Evolutionary conservation across 2,888 invertebrate species (phyloP).

Genomic region (Carabus problematicus): DNA sequence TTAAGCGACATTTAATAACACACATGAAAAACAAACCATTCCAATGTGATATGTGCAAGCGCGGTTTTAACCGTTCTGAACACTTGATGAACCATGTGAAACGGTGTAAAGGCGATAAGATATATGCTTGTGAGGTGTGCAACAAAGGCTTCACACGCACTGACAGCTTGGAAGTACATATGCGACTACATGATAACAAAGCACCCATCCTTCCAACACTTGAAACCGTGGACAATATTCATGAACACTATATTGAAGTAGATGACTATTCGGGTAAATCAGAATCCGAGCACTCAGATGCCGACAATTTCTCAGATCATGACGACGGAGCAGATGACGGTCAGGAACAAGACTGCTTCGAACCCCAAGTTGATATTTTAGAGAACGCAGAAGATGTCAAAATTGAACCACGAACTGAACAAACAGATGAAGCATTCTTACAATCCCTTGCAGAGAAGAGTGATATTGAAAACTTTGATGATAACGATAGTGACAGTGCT

Average conservation of each 20-base stretch:
- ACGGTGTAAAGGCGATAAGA: conserved; percentile 58
- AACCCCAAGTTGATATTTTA: conserved; percentile 53
- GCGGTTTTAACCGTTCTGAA: conserved; percentile 58
- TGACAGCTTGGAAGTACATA: conserved; percentile 58
- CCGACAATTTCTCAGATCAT: conserved; percentile 46
- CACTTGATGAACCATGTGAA: conserved; percentile 56
- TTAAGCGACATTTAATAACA: conserved; percentile 57
- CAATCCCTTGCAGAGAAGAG: conserved; percentile 34
- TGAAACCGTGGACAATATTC: conserved; percentile 58
- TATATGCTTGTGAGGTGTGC: conserved; percentile 60
- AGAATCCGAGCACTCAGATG: conserved; percentile 46
- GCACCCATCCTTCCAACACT: conserved; percentile 55
- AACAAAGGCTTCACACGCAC: conserved; percentile 58
- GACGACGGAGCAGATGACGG: conserved; percentile 45
- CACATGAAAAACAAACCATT: conserved; percentile 59
- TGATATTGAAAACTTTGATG: conserved; percentile 40
- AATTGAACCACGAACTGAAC: conserved; percentile 29
- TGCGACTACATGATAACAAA: conserved; percentile 55
- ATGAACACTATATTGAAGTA: conserved; percentile 57
- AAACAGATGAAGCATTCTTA: conserved; percentile 28
- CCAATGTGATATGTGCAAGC: conserved; percentile 56
- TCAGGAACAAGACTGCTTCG: conserved; percentile 50
- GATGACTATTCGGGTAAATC: conserved; percentile 45
- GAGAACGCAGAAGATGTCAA: conserved; percentile 45
- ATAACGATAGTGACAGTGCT: conserved; percentile 49